These are phyloP conservation scores for Hemaris fuciformis DNA, from an alignment of 2,888 invertebrate species.

Conservation along the genomic window DNA sequence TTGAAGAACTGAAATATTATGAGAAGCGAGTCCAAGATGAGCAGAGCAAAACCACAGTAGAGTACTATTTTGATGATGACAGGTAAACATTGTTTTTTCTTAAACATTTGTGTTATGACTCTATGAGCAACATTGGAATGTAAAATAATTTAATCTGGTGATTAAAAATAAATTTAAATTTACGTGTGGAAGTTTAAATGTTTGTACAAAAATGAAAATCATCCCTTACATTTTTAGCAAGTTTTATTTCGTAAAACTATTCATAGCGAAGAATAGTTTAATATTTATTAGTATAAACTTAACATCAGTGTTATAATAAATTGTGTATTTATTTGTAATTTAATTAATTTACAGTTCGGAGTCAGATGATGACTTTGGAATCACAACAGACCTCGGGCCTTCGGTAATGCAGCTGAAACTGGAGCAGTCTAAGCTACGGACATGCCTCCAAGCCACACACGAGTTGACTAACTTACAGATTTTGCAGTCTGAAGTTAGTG, in stretches of 20 bases:
- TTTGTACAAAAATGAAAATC: too few relatives aligned
- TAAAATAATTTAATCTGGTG: background rate
- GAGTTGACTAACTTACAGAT: constrained; percentile 58
- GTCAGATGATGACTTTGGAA: constrained; percentile 44
- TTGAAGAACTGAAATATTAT: constrained; percentile 51
- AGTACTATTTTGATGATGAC: background rate
- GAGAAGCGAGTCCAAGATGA: constrained; percentile 53
- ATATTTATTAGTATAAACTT: too few relatives aligned
- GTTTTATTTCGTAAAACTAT: too few relatives aligned
- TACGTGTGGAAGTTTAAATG: too few relatives aligned
- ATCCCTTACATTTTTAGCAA: too few relatives aligned
- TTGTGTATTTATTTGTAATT: background rate
- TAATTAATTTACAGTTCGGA: constrained; percentile 52
- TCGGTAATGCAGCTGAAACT: constrained; percentile 38
- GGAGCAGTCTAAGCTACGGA: constrained; percentile 38
- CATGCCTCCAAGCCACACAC: constrained; percentile 56
- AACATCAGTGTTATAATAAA: too few relatives aligned
- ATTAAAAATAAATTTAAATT: background rate
- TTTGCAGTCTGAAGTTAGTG: constrained; percentile 52
- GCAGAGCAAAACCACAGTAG: constrained; percentile 15
- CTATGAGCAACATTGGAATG: background rate
- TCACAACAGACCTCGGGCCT: constrained; percentile 28
- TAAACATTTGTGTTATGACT: background rate
- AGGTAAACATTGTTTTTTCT: background rate
- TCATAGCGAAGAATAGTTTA: too few relatives aligned